Percentiles rank a stretch among this genome's conserved stretches.
Conservation (phyloP, 2,113 vertebrate species). For the Fulmarus glacialis region DNA sequence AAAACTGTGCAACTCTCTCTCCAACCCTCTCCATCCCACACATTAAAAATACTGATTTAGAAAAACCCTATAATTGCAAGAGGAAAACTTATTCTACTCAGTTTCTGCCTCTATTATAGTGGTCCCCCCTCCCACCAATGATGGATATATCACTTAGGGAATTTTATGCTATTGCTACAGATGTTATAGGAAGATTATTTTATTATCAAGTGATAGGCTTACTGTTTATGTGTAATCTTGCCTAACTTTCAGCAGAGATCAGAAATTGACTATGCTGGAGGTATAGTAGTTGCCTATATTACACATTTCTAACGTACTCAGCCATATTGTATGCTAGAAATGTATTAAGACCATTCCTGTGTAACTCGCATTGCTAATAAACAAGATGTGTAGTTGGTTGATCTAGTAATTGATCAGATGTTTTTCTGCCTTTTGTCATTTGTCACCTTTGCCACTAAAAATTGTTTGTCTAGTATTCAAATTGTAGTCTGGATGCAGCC, state of each 20-base stretch:
- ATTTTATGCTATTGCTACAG: neutral
- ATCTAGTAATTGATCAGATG: neutral
- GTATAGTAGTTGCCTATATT: neutral
- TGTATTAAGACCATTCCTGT: neutral
- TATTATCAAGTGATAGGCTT: neutral
- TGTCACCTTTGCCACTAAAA: neutral
- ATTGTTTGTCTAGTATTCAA: neutral
- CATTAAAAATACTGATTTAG: neutral
- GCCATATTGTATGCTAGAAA: neutral
- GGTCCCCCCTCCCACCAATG: rapidly evolving
- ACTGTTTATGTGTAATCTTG: neutral
- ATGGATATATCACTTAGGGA: neutral
- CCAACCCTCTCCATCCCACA: neutral
- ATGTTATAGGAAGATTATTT: neutral
- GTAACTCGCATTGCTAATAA: neutral
- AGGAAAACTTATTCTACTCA: neutral
- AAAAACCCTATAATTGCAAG: neutral
- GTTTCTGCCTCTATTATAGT: neutral
- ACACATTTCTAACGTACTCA: neutral
- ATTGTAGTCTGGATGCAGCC: neutral
- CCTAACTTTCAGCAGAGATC: neutral
- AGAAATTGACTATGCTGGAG: neutral
- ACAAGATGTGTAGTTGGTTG: neutral
- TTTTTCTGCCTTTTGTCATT: neutral
- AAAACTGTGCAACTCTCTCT: neutral